Evolutionary conservation across 2,797 vertebrate genomes (phyloP), one percentile per base, ranked within the genome.

Genomic region (Brachyrhaphis roseni): DNA sequence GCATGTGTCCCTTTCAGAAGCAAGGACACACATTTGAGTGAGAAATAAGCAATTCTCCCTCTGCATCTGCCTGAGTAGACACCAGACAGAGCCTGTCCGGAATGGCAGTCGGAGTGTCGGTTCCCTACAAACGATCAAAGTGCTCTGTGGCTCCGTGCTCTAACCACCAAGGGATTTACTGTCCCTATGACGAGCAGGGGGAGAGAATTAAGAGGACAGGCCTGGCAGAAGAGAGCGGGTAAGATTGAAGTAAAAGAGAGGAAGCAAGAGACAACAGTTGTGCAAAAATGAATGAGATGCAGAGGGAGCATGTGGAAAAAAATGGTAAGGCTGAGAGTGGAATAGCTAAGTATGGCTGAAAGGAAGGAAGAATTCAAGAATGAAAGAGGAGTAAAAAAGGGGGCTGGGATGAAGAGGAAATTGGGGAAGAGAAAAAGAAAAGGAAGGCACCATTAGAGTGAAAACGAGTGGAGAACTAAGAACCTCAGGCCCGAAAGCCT

Each of bases 131-230:
- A 90, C 64, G 90, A 95, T 94, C 91, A 95, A 95, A 94, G 91
- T 82, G 83, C 86, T 90, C 77, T 43, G 82, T 82, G 87, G 85
- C 91, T 92, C 85, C 84, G 85, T 75, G 89, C 90, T 86, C 87
- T 86, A 90, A 90, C 89, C 89, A 90, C 89, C 89, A 72, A 82
- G 92, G 91, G 94, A 94, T 91, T 93, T 91, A 88, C 90, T 88
- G 93, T 94, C 90, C 91, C 91, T 83, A 81, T 88, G 92, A 92
- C 89, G 91, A 90, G 86, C 45, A n/a, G 53, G 75, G 82, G 82
- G 85, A 82, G 89, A 83, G 91, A 92, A 91, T 91, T 91, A 90
- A 87, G 80, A 86, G 88, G 84, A 90, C 74, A 78, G 84, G 78
- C 87, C 78, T 6, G 80, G 85, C 80, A 89, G 84, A 91, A 91